These are phyloP conservation scores for Leptinotarsa tumamoca DNA, from an alignment of 2,888 invertebrate genomes.

Conservation along the genomic window DNA sequence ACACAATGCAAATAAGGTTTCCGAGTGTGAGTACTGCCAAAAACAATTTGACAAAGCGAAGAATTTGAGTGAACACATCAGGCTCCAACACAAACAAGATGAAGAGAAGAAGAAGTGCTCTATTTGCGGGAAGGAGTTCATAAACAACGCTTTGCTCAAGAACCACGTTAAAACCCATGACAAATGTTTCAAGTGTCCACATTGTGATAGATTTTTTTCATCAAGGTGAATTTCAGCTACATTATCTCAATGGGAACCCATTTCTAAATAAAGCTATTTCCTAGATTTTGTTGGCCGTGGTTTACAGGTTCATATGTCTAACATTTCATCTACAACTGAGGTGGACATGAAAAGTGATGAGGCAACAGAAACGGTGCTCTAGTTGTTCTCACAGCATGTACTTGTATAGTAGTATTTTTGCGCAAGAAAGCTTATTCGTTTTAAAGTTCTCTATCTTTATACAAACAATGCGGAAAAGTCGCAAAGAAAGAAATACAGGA, in stretches of 20 bases:
- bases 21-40: conserved; percentile 54
- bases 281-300: no score
- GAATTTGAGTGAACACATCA: conserved; percentile 57
- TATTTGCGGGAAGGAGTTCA: conserved; percentile 69
- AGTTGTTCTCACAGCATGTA: no score
- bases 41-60: conserved; percentile 56
- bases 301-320: no score
- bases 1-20: conserved; percentile 52
- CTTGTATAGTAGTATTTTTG: background rate
- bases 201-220: conserved; percentile 55
- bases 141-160: conserved; percentile 68
- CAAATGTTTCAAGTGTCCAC: conserved; percentile 61
- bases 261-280: background rate
- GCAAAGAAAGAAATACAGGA: no score
- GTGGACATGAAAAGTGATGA: no score
- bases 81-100: conserved; percentile 68
- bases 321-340: no score
- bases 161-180: conserved; percentile 69
- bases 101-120: conserved; percentile 69
- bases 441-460: no score
- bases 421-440: no score
- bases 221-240: conserved; percentile 46
- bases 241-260: background rate
- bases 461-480: no score
- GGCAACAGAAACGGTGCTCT: no score